Base-by-base conservation (phyloP, 2,888 invertebrate genomes). In the Lamproptera curius region DNA sequence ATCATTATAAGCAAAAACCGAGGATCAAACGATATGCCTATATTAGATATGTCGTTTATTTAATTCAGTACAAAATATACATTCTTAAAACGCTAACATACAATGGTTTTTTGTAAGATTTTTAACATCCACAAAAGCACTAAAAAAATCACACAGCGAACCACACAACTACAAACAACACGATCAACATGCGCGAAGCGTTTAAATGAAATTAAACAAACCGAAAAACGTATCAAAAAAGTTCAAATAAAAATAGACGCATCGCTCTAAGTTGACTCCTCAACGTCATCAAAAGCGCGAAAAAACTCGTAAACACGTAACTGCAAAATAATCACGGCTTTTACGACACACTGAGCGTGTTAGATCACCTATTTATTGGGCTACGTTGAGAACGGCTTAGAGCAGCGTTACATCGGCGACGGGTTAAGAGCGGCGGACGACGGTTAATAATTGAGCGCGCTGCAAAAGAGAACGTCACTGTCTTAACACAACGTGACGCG, bases 401-500 rank as follows among this genome's bases (percentile, higher is more conserved):
- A 43, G 42, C 48, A 34, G 42, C 42, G 42, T 42, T 38, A 38
- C 14, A 39, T 17, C 14, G 31, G 48, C 48, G 42, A 33, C 38
- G 36, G 36, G 33, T 20, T 5, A n/a, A n/a, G n/a, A n/a, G n/a
- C n/a, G n/a, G n/a, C n/a, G n/a, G 4, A 38, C 38, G 42, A 37
- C 36, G 42, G 15, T 42, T 48, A 43, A 38, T 48, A 48, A 44
- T 44, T 44, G 39, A 48, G 48, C 17, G 43, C 48, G 39, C 48
- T 48, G 48, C 20, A 48, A 48, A 48, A 48, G 34, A 48, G 48
- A 44, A 38, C n/a, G 37, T 23, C 37, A 35, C 33, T 15, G 26
- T 26, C 39, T 28, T 34, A 14, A 14, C 17, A 42, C 26, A 13
- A 34, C 26, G 23, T 37, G n/a, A n/a, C n/a, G n/a, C n/a, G n/a